Percentiles rank a stretch among this genome's conserved stretches.
These are phyloP conservation scores for Stylophora pistillata DNA, from an alignment of 64 coral and sea anemone species.

Conservation along the genomic window DNA sequence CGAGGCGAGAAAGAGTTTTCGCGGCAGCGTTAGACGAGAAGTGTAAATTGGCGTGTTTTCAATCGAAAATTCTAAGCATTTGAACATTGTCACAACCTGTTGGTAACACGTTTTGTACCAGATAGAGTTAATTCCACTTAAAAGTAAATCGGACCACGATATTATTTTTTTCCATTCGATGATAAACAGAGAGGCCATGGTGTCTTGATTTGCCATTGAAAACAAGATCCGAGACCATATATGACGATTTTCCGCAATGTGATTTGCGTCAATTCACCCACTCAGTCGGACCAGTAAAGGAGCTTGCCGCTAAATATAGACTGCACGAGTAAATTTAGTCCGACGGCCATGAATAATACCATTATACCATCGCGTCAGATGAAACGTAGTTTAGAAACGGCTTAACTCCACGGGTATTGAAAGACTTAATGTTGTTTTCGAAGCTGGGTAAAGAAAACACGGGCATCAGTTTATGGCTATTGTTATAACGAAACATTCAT, in stretches of 20 bases:
- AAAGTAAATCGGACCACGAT: neutral
- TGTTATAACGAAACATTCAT: neutral
- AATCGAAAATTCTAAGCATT: neutral
- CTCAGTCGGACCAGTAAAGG: neutral
- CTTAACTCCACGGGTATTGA: neutral
- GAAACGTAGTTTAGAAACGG: too few relatives aligned
- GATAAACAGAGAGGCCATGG: neutral
- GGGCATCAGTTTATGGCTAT: neutral
- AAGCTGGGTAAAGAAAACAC: neutral
- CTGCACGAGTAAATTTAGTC: constrained; percentile 28
- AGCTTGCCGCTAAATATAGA: neutral
- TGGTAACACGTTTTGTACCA: neutral
- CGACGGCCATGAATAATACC: constrained; percentile 2
- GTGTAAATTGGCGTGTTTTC: neutral
- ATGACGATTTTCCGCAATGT: constrained; percentile 24
- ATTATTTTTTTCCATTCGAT: neutral
- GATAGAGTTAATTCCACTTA: neutral
- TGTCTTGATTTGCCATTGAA: neutral
- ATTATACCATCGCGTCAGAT: neutral
- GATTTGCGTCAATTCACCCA: constrained; percentile 32
- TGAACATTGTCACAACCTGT: neutral
- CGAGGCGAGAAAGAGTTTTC: neutral
- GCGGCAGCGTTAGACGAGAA: neutral
- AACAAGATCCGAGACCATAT: neutral
- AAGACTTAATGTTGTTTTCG: neutral